Percentiles rank a stretch among this genome's conserved stretches.
Evolutionary conservation across 2,113 vertebrate species (phyloP).

Genomic region (Rhinopomastus cyanomelas): DNA sequence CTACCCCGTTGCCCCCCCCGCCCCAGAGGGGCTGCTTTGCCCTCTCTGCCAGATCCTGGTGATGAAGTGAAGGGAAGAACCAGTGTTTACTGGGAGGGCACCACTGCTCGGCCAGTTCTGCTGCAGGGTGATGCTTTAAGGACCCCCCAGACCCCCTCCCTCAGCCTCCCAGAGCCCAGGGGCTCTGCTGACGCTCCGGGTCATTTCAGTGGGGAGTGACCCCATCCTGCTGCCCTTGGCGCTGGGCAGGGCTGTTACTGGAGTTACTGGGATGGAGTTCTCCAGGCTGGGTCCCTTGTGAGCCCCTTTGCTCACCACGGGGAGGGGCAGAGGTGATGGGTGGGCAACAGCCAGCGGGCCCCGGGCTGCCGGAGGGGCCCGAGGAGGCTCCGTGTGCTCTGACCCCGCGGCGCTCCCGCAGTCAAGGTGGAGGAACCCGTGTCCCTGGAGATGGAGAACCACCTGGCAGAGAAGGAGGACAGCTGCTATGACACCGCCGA

Average conservation of each 20-base stretch:
- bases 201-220: neutral
- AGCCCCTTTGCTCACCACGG: neutral
- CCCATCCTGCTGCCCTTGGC: accelerated
- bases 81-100: neutral
- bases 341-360: neutral
- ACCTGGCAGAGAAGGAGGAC: slow-evolving; percentile 92
- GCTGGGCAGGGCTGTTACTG: neutral
- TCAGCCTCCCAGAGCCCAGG: accelerated
- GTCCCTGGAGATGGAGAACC: slow-evolving; percentile 92
- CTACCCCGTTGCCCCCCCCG: neutral
- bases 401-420: slow-evolving; percentile 5
- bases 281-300: accelerated
- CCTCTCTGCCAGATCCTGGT: neutral
- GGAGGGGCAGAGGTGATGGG: neutral
- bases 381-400: neutral
- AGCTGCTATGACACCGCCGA: slow-evolving; percentile 93
- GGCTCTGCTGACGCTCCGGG: neutral
- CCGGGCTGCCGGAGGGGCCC: accelerated
- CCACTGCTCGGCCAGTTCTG: neutral
- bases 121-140: neutral
- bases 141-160: too few species aligned
- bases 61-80: neutral
- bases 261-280: neutral
- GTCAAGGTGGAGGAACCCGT: slow-evolving; percentile 92
- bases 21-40: neutral